phyloP scores from a whole-genome alignment of 2,113 vertebrate species.

The Chloropsis hardwickii region DNA sequence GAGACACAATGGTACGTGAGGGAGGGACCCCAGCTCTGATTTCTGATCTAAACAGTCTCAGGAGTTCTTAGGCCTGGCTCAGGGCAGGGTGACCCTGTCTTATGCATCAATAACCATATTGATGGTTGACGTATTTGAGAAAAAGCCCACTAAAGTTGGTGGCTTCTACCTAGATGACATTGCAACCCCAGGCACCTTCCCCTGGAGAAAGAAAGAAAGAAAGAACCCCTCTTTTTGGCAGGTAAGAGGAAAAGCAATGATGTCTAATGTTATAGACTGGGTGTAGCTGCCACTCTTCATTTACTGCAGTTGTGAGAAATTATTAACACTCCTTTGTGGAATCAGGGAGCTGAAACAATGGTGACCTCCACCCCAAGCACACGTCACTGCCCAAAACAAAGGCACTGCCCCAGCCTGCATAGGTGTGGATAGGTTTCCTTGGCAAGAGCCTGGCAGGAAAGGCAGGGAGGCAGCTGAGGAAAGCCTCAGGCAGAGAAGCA shows the following conservation, averaged over 20 bases:
- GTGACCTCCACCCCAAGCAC: slow-evolving; percentile 39
- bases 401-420: not conserved
- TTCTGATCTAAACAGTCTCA: not conserved
- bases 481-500: not conserved
- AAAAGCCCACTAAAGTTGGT: not conserved
- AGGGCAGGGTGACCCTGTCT: not conserved
- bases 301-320: slow-evolving; percentile 21
- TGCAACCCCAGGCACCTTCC: not conserved
- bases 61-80: not conserved
- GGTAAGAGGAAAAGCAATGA: not conserved
- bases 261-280: not conserved
- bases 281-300: slow-evolving; percentile 11
- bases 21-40: not conserved
- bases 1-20: accelerated
- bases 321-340: slow-evolving; percentile 43
- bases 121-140: not conserved
- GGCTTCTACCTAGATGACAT: not conserved
- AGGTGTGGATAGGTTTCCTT: slow-evolving; percentile 53
- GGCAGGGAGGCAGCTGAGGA: not conserved
- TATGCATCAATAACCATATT: not conserved
- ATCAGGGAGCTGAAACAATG: slow-evolving; percentile 31
- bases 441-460: slow-evolving; percentile 32
- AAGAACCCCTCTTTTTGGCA: not conserved
- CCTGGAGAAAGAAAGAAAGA: not conserved
- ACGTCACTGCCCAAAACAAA: slow-evolving; percentile 54